phyloP scores from a whole-genome alignment of 2,888 invertebrate genomes.

The Drosophila hamatofila region DNA sequence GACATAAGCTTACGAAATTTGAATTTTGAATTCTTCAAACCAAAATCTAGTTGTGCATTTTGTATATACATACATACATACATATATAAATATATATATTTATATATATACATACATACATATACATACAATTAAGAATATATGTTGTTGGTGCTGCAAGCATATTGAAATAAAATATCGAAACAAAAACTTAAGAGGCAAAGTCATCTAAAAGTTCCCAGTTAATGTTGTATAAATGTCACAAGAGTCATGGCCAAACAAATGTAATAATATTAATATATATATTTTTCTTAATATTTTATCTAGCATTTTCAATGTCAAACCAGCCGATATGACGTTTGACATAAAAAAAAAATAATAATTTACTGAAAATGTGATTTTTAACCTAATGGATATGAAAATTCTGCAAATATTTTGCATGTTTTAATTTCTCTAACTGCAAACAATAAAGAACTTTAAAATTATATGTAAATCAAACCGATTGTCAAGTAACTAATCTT shows the following conservation, averaged over 20 bases:
- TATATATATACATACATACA: conserved; percentile 9
- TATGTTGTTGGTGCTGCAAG: conserved; percentile 76
- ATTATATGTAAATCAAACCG: background rate
- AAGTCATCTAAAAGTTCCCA: conserved; percentile 55
- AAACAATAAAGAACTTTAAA: conserved; percentile 23
- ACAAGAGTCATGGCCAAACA: conserved; percentile 50
- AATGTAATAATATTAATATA: conserved; percentile 37
- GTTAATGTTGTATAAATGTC: conserved; percentile 67
- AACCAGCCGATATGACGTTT: background rate
- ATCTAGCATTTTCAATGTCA: conserved; percentile 32
- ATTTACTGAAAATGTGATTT: conserved; percentile 30
- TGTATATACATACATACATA: conserved; percentile 66
- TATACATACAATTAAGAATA: conserved; percentile 32
- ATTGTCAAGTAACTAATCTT: background rate
- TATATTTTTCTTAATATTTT: conserved; percentile 63
- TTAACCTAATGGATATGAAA: conserved; percentile 24
- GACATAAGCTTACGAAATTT: conserved; percentile 52
- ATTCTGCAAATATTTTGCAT: conserved; percentile 29
- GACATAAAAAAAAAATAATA: conserved; percentile 5
- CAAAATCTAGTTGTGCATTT: conserved; percentile 76
- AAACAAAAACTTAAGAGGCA: conserved; percentile 36
- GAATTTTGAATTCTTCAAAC: conserved; percentile 65
- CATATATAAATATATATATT: conserved; percentile 34
- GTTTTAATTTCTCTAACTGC: conserved; percentile 16
- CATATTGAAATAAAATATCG: conserved; percentile 62